phyloP scores from a whole-genome alignment of 2,888 invertebrate genomes.

The Gryllus longicercus region DNA sequence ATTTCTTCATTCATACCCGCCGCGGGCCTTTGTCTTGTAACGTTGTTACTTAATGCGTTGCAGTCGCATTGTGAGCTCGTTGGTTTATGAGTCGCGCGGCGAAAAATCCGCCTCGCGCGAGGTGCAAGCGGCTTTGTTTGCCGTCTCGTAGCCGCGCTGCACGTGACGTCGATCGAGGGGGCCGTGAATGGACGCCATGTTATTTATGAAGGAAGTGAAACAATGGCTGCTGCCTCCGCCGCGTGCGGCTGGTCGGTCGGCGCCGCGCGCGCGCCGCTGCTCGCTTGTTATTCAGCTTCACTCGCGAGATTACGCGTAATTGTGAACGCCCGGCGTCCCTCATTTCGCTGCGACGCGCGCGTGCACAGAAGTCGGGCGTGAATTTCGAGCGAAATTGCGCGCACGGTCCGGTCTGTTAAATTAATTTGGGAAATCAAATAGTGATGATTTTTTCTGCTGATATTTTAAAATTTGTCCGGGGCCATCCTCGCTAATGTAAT shows the following conservation, averaged over 20 bases:
- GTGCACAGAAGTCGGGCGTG: no score
- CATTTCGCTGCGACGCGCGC: not conserved
- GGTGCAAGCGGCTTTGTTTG: not conserved
- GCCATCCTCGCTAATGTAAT: no score
- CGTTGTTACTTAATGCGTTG: not conserved
- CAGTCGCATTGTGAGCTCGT: not conserved
- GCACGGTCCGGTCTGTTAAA: not conserved
- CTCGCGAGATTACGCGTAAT: not conserved
- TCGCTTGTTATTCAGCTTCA: not conserved
- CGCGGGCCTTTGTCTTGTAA: not conserved
- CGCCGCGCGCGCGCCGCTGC: not conserved
- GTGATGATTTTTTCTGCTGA: no score
- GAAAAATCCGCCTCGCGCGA: not conserved
- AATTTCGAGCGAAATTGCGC: not conserved
- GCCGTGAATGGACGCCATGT: not conserved
- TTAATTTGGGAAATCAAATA: no score
- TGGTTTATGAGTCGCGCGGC: not conserved
- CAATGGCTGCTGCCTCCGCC: slow-evolving; percentile 18
- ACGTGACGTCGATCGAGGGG: not conserved
- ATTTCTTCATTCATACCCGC: not conserved
- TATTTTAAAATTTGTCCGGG: no score
- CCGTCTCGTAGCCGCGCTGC: not conserved
- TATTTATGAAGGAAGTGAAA: slow-evolving; percentile 27
- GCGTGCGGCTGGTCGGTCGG: no score
- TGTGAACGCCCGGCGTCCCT: not conserved